Percentiles rank a stretch among this genome's conserved stretches.
Conservation (phyloP, 2,888 invertebrate genomes). For the Phytoseiulus persimilis region DNA sequence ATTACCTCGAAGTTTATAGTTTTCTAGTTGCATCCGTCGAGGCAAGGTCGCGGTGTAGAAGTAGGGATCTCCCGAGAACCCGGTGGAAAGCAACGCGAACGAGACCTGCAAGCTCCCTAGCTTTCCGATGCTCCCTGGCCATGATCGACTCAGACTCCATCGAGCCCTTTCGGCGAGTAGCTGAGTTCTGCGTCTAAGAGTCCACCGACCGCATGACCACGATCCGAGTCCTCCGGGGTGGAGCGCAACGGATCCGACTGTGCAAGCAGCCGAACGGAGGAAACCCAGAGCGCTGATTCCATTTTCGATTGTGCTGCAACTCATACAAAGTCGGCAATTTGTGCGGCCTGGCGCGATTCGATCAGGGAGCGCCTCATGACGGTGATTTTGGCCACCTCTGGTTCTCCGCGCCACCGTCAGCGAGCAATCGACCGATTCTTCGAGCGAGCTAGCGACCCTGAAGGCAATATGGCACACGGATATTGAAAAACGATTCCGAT, state of each 20-base stretch:
- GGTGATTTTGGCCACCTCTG: background rate
- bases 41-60: background rate
- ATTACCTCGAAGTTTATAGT: background rate
- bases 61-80: background rate
- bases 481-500: background rate
- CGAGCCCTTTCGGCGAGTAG: too few species aligned
- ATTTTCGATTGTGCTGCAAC: background rate
- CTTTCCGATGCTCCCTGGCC: too few species aligned
- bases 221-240: too few species aligned
- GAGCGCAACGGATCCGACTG: background rate
- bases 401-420: background rate
- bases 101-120: too few species aligned
- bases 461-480: slow-evolving; percentile 5
- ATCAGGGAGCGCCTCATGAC: background rate
- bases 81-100: too few species aligned
- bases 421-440: background rate
- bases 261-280: background rate
- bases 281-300: background rate
- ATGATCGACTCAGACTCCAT: too few species aligned
- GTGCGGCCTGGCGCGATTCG: background rate
- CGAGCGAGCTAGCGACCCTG: too few species aligned
- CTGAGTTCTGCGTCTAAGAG: too few species aligned
- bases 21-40: background rate
- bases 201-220: too few species aligned
- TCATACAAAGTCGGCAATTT: background rate